Base-by-base conservation (phyloP, 2,797 vertebrate genomes). In the Garrulus glandarius region DNA sequence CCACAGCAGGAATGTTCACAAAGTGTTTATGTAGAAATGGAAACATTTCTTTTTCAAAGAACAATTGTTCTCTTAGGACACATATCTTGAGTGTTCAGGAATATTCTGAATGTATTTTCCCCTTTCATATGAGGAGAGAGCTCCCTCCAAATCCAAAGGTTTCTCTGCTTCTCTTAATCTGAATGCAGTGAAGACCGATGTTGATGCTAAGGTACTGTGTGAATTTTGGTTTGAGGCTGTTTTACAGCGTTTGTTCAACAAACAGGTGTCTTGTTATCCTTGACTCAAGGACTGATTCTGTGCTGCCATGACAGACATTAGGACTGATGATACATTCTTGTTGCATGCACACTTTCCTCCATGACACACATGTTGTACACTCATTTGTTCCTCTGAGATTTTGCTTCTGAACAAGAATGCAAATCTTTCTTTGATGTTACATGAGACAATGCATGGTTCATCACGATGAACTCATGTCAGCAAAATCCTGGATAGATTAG, bases 331-430 rank as follows among this genome's bases (percentile, higher is more conserved):
- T 36, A 34, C 34, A 14, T 71, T 34, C 5, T 21, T 78, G 15
- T 32, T 50, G 34, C 57, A 39, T 17, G 15, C 6, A 8, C 1
- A 0, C 18, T n/a, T 71, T 61, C 43, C 34, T 63, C 11, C 24
- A 9, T 2, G 4, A 11, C 3, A 2, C 10, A 8, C n/a, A 15
- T 1, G 0, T n/a, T 75, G 49, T 12, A 39, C 17, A 10, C 12
- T 44, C 27, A 8, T 57, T 68, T 63, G 4, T 29, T 55, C 39
- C 36, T 49, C 37, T 55, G 46, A 68, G 15, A n/a, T 49, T 79
- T 71, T 60, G 14, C 32, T 76, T 43, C 46, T 56, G 26, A 68
- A 23, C 23, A 52, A 26, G 20, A 71, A 72, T 49, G 30, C 24
- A 46, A 50, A 34, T 8, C 7, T 74, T 34, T 44, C 76, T 53